Percentiles rank a stretch among this genome's conserved stretches.
Evolutionary conservation across 2,888 invertebrate genomes (phyloP).

Genomic region (Branchellion lobata): DNA sequence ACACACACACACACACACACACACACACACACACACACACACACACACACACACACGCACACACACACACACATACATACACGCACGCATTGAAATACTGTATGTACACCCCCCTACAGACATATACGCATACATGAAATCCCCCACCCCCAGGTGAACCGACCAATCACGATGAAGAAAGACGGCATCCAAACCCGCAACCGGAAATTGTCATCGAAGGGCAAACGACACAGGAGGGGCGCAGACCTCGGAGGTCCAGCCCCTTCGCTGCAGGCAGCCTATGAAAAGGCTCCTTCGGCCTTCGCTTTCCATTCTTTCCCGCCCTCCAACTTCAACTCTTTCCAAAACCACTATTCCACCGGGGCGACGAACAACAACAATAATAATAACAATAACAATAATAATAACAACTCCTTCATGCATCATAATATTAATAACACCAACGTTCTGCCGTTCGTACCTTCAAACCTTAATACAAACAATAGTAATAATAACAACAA

Average conservation of each 20-base stretch:
- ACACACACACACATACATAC: too few species aligned
- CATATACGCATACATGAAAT: neutral
- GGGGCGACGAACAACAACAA: neutral
- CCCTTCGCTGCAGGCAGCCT: slow-evolving; percentile 34
- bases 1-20: slow-evolving; percentile 24
- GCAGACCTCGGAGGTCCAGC: slow-evolving; percentile 37
- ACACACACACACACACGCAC: too few species aligned
- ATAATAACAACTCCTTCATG: too few species aligned
- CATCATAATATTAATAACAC: neutral
- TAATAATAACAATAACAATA: slow-evolving; percentile 3
- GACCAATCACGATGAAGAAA: slow-evolving; percentile 48
- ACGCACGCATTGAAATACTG: neutral
- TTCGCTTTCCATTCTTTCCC: slow-evolving; percentile 35
- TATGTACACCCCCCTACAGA: neutral
- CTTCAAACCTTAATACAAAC: neutral
- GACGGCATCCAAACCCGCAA: slow-evolving; percentile 47
- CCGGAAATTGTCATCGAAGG: slow-evolving; percentile 47
- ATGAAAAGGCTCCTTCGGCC: slow-evolving; percentile 39
- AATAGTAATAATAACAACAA: neutral
- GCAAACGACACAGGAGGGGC: slow-evolving; percentile 43
- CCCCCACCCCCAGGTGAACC: slow-evolving; percentile 40
- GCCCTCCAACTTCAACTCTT: slow-evolving; percentile 6
- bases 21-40: neutral
- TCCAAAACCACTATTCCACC: neutral
- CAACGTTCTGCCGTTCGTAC: neutral